These are phyloP conservation scores for Beris morrisii DNA, from an alignment of 2,888 invertebrate genomes.

Conservation along the genomic window DNA sequence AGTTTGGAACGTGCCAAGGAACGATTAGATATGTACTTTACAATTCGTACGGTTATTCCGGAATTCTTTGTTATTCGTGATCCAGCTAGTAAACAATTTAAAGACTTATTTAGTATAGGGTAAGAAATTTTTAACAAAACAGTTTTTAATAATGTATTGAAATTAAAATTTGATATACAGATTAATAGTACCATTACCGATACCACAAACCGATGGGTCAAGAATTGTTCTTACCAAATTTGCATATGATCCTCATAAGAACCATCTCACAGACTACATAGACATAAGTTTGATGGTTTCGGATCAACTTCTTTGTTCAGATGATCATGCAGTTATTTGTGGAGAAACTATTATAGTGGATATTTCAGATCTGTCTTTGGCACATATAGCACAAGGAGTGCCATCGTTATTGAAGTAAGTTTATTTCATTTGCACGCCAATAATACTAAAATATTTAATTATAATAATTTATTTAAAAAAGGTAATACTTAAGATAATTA, in stretches of 20 bases:
- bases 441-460: neutral
- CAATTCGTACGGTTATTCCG: slow-evolving; percentile 59
- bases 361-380: slow-evolving; percentile 57
- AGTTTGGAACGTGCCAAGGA: slow-evolving; percentile 65
- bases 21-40: slow-evolving; percentile 64
- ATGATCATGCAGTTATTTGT: slow-evolving; percentile 58
- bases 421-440: neutral
- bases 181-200: slow-evolving; percentile 55
- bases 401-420: slow-evolving; percentile 60
- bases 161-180: slow-evolving; percentile 45
- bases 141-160: too few species aligned
- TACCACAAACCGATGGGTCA: slow-evolving; percentile 50
- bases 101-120: slow-evolving; percentile 50
- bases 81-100: slow-evolving; percentile 47
- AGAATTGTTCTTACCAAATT: slow-evolving; percentile 55
- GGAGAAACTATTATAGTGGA: slow-evolving; percentile 60
- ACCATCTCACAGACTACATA: slow-evolving; percentile 50
- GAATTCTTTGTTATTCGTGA: slow-evolving; percentile 58
- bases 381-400: slow-evolving; percentile 60
- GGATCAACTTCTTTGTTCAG: slow-evolving; percentile 58
- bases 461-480: slow-evolving; percentile 8
- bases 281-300: slow-evolving; percentile 45
- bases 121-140: slow-evolving; percentile 41
- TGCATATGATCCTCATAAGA: slow-evolving; percentile 54
- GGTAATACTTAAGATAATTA: neutral